A percentile compares a stretch with the other conserved stretches of the same genome.
Conservation (phyloP, 2,797 vertebrate genomes). For the Aythya fuligula region DNA sequence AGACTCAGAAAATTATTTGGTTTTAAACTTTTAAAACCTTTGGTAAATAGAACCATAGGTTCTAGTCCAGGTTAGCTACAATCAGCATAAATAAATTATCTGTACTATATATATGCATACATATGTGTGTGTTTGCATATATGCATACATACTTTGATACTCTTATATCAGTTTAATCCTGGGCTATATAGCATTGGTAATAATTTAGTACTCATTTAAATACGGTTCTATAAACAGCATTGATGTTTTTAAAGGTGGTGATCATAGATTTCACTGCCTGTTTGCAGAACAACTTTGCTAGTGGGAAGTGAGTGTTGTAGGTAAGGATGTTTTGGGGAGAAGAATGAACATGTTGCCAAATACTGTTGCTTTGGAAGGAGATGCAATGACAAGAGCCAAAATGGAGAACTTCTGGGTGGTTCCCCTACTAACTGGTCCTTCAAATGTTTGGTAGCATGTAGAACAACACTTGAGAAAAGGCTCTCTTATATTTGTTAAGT, state of each 20-base stretch:
- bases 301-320: background rate
- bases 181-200: background rate
- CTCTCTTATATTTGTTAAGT: background rate
- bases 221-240: background rate
- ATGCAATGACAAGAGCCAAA: background rate
- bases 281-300: background rate
- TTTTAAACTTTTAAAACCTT: background rate
- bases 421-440: background rate
- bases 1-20: background rate
- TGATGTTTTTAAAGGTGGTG: background rate
- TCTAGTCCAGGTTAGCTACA: background rate
- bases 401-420: background rate
- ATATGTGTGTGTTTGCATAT: background rate
- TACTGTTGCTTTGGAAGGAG: background rate
- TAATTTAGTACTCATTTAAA: background rate
- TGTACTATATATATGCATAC: background rate
- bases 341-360: background rate
- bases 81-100: background rate
- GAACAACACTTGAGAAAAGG: background rate
- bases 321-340: background rate
- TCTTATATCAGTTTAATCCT: background rate
- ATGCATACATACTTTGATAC: background rate
- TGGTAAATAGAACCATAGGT: background rate
- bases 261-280: background rate
- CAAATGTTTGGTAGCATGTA: background rate